Conservation (phyloP, 2,797 vertebrate genomes). For the Lepilemur ruficaudatus region DNA sequence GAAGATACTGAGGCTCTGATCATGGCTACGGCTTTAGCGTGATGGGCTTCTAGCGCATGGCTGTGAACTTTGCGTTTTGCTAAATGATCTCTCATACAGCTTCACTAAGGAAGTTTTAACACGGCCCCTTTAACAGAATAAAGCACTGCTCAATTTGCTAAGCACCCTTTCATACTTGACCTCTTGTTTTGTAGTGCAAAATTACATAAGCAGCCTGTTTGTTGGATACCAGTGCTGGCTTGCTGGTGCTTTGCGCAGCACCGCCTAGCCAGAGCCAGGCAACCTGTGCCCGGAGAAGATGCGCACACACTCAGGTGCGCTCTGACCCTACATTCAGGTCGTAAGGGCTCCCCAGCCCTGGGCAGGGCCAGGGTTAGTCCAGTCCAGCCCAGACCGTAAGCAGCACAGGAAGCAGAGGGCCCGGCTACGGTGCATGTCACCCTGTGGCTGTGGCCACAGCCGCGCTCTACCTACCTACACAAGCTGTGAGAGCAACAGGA, state of each 20-base stretch:
- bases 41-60: background rate
- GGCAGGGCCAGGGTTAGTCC: background rate
- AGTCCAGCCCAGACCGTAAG: background rate
- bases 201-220: constrained; percentile 27
- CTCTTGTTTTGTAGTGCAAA: constrained; percentile 39
- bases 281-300: background rate
- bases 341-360: background rate
- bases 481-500: constrained; percentile 86
- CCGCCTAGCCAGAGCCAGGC: background rate
- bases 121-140: constrained; percentile 32
- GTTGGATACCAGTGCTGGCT: background rate
- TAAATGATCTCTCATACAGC: background rate
- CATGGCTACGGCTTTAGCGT: background rate
- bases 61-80: background rate
- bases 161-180: constrained; percentile 28
- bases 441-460: constrained; percentile 79
- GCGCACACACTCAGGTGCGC: background rate
- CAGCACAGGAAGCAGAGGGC: constrained; percentile 53
- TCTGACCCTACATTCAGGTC: background rate
- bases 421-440: constrained; percentile 71
- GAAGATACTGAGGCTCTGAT: background rate
- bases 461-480: constrained; percentile 77
- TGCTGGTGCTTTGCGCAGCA: background rate
- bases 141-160: background rate
- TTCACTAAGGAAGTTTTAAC: background rate